phyloP scores from a whole-genome alignment of 2,888 invertebrate genomes.

The Ametastegia equiseti region DNA sequence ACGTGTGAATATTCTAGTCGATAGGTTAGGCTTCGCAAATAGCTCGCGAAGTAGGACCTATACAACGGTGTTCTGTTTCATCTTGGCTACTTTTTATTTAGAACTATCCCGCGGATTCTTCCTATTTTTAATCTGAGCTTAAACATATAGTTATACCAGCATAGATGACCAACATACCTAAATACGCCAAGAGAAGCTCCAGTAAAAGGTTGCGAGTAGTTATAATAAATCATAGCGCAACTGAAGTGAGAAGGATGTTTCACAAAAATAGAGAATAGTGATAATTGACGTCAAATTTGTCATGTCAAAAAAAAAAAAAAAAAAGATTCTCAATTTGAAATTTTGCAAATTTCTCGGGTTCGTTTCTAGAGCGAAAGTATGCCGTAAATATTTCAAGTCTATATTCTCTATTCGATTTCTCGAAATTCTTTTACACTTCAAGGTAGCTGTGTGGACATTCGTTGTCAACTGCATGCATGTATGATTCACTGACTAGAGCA shows the following conservation, averaged over 20 bases:
- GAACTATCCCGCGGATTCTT: slow-evolving; percentile 1
- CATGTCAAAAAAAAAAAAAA: background rate
- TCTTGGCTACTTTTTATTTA: slow-evolving; percentile 36
- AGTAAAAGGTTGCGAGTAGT: background rate
- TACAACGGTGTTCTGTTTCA: slow-evolving; percentile 22
- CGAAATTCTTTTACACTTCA: background rate
- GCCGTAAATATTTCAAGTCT: background rate
- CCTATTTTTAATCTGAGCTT: slow-evolving; percentile 30
- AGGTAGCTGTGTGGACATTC: slow-evolving; percentile 1
- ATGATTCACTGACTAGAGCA: background rate
- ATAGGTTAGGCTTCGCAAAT: slow-evolving; percentile 22
- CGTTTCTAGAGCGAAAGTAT: background rate
- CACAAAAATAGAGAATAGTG: too few relatives aligned
- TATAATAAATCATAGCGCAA: background rate
- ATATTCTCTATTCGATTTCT: background rate
- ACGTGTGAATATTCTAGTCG: slow-evolving; percentile 9
- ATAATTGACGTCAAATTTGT: too few relatives aligned
- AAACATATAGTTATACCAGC: background rate
- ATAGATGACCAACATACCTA: slow-evolving; percentile 21
- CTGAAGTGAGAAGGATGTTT: background rate
- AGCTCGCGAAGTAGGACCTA: slow-evolving; percentile 1
- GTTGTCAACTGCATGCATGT: slow-evolving; percentile 1
- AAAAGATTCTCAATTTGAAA: background rate
- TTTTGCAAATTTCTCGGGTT: background rate
- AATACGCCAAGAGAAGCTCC: background rate